Evolutionary conservation across 2,797 vertebrate genomes (phyloP).

Genomic region (Clarias laeviceps): DNA sequence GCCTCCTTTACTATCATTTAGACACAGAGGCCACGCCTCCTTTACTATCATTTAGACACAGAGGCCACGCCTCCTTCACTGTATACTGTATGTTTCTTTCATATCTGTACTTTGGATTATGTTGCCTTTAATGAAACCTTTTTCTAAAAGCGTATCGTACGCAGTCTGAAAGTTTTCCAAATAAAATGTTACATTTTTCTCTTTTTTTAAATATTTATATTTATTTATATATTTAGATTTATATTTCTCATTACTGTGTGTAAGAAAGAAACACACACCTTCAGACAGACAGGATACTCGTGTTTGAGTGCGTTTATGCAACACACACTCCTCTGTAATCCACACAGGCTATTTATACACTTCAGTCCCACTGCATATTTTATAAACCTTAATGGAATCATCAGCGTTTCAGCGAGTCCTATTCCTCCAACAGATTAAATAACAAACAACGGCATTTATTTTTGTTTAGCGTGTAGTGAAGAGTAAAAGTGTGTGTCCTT

Average conservation of each 20-base stretch:
- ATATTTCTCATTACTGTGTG: not conserved
- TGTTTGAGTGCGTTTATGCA: not conserved
- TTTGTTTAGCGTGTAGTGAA: not conserved
- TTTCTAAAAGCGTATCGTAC: not conserved
- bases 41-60: not conserved
- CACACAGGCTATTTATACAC: conserved; percentile 25
- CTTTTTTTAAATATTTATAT: too few species aligned
- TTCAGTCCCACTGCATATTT: conserved; percentile 45
- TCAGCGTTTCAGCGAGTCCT: not conserved
- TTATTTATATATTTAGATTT: not conserved
- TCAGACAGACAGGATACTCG: not conserved
- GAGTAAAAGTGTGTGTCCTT: not conserved
- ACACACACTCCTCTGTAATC: not conserved
- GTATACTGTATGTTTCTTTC: not conserved
- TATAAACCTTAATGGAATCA: conserved; percentile 44
- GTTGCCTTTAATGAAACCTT: not conserved
- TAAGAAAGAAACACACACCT: not conserved
- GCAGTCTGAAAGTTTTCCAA: not conserved
- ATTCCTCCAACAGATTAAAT: conserved; percentile 17
- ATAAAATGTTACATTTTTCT: not conserved
- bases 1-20: not conserved
- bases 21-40: not conserved
- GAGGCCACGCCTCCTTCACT: not conserved
- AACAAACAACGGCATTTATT: not conserved
- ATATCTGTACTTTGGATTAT: not conserved